A percentile compares a stretch with the other conserved stretches of the same genome.
Conservation (phyloP, 2,113 vertebrate genomes). For the Oxygymnocypris stewartii region DNA sequence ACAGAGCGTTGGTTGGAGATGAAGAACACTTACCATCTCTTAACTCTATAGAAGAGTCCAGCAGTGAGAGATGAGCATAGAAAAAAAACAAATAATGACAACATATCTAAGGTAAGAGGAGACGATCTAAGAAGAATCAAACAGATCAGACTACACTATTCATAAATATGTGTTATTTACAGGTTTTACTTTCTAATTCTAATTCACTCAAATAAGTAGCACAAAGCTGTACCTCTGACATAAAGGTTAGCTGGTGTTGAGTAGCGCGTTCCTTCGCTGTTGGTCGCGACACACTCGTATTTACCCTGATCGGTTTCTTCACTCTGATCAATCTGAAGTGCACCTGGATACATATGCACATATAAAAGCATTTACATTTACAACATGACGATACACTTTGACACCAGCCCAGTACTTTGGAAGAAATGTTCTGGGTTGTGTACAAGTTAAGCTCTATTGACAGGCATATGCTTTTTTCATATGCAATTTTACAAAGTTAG, state of each 20-base stretch:
- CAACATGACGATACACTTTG: slow-evolving; percentile 24
- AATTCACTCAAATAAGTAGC: background rate
- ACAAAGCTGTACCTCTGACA: slow-evolving; percentile 86
- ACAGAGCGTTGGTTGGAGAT: background rate
- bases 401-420: background rate
- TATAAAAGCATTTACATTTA: slow-evolving; percentile 20
- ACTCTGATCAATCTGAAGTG: slow-evolving; percentile 97
- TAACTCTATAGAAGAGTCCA: slow-evolving; percentile 87
- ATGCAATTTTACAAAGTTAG: background rate
- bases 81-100: slow-evolving; percentile 45
- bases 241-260: slow-evolving; percentile 98
- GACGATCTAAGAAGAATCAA: slow-evolving; percentile 23
- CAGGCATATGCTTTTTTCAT: background rate
- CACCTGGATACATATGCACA: slow-evolving; percentile 77
- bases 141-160: slow-evolving; percentile 27
- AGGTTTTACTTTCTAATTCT: background rate
- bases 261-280: slow-evolving; percentile 97
- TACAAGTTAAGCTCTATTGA: background rate
- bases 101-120: slow-evolving; percentile 14
- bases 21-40: slow-evolving; percentile 95
- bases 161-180: slow-evolving; percentile 25
- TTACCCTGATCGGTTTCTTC: slow-evolving; percentile 99
- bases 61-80: slow-evolving; percentile 38
- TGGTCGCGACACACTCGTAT: slow-evolving; percentile 99
- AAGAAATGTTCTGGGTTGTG: background rate